A percentile compares a stretch with the other conserved stretches of the same genome.
Evolutionary conservation across 2,888 invertebrate genomes (phyloP).

Genomic region (Andrena fulva): DNA sequence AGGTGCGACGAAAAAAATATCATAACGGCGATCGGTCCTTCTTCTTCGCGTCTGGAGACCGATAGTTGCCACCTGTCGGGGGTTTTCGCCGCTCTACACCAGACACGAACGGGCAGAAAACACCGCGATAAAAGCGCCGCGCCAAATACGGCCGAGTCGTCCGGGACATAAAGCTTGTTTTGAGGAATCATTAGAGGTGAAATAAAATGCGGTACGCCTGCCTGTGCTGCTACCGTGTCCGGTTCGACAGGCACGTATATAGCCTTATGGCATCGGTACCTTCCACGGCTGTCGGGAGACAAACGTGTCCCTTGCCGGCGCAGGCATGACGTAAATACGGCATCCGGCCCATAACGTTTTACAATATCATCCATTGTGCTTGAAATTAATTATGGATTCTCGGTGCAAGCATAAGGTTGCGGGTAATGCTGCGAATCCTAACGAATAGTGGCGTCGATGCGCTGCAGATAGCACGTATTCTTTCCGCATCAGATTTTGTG

Average conservation of each 20-base stretch:
- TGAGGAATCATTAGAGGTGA: constrained; percentile 78
- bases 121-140: constrained; percentile 74
- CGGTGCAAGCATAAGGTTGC: background rate
- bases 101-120: constrained; percentile 70
- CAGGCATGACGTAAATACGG: constrained; percentile 52
- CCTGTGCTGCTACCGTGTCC: constrained; percentile 63
- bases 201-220: constrained; percentile 62
- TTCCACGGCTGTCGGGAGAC: constrained; percentile 58
- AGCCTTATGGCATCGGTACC: constrained; percentile 64
- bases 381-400: constrained; percentile 33
- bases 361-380: constrained; percentile 46
- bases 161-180: constrained; percentile 77
- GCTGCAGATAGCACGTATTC: no score
- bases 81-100: constrained; percentile 56
- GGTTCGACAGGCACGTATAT: constrained; percentile 59
- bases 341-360: constrained; percentile 40
- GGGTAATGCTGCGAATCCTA: background rate
- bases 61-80: constrained; percentile 70
- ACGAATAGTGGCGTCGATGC: background rate
- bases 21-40: constrained; percentile 61
- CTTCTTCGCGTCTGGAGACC: constrained; percentile 55
- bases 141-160: constrained; percentile 77
- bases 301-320: constrained; percentile 57
- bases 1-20: constrained; percentile 58
- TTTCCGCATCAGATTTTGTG: no score